Evolutionary conservation across 2,113 vertebrate species (phyloP).

Genomic region (Dicaeum eximium): DNA sequence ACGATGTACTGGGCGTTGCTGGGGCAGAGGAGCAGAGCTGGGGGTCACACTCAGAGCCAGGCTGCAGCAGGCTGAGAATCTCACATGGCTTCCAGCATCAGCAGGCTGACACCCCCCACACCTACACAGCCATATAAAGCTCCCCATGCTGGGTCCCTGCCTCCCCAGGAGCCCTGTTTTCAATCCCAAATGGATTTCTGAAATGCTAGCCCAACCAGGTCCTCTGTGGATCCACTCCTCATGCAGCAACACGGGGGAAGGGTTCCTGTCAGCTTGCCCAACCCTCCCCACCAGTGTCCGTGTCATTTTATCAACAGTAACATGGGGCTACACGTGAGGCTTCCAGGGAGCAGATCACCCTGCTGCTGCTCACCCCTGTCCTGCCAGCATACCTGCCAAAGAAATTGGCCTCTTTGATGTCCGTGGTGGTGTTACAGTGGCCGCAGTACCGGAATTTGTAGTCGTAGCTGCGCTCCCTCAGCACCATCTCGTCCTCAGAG

Average conservation of each 20-base stretch:
- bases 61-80: not conserved
- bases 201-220: not conserved
- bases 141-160: not conserved
- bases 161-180: not conserved
- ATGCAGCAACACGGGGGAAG: not conserved
- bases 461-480: constrained; percentile 93
- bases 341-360: not conserved
- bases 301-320: not conserved
- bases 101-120: not conserved
- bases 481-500: constrained; percentile 90
- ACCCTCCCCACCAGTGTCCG: not conserved
- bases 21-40: constrained; percentile 4
- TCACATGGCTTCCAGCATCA: not conserved
- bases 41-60: not conserved
- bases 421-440: constrained; percentile 98
- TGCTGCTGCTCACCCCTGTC: not conserved
- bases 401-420: constrained; percentile 99
- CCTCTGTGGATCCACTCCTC: not conserved
- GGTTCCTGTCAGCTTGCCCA: not conserved
- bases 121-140: not conserved
- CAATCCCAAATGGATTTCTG: not conserved
- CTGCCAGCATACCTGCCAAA: constrained; percentile 86
- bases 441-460: constrained; percentile 98
- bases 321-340: fast-evolving
- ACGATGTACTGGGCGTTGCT: constrained; percentile 98